A percentile compares a stretch with the other conserved stretches of the same genome.
Evolutionary conservation across 1,140 invertebrate genomes (phyloP).

Genomic region (Bicyclus anynana): DNA sequence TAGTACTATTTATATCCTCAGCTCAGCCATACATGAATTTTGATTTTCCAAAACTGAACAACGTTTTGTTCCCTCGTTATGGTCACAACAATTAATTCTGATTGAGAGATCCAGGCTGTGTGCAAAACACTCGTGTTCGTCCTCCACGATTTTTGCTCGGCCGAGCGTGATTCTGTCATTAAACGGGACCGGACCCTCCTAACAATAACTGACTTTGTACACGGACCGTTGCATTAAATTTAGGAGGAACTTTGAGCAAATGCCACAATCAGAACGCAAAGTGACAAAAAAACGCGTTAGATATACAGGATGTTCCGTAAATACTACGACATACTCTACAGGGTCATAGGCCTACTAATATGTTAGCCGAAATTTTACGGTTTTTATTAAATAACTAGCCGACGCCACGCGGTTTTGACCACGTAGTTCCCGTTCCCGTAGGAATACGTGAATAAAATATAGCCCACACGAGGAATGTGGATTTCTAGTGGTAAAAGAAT

Average conservation of each 20-base stretch:
- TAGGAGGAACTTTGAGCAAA: neutral
- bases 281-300: neutral
- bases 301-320: no score
- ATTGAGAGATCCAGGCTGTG: constrained; percentile 34
- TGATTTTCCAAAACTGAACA: neutral
- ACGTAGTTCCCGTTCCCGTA: no score
- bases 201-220: constrained; percentile 23
- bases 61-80: neutral
- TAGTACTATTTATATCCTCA: no score
- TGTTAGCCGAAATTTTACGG: no score
- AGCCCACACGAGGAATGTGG: no score
- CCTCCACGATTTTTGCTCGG: constrained; percentile 43
- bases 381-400: no score
- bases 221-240: constrained; percentile 2
- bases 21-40: neutral
- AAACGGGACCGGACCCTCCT: constrained; percentile 28
- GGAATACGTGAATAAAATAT: no score
- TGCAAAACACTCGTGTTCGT: constrained; percentile 30
- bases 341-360: no score
- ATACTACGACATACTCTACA: no score
- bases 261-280: neutral
- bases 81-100: constrained; percentile 41
- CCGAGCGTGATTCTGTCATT: constrained; percentile 42
- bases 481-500: no score
- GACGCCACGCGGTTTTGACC: neutral